Base-by-base conservation (phyloP, 2,797 vertebrate species). In the Sebastes nivosus region DNA sequence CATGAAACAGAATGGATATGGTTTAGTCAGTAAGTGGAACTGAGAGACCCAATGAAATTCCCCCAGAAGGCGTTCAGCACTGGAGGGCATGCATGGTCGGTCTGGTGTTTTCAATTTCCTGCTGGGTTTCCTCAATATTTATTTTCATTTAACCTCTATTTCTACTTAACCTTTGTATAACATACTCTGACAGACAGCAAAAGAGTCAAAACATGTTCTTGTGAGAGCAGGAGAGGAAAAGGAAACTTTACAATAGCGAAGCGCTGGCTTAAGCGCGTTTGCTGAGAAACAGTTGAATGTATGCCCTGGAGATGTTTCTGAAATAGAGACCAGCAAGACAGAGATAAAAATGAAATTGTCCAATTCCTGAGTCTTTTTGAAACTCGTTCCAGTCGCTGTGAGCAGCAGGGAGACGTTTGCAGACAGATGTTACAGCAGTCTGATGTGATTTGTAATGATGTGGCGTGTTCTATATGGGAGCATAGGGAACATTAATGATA, bases 81-180 rank as follows among this genome's bases (percentile, higher is more conserved):
- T 22, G 34, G 54, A 87, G 75, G 82, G 46, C 70, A 61, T 22
- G 68, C 20, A 75, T 58, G 71, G 61, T 65, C 75, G 24, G 20
- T 68, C 80, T 61, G 71, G 32, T 84, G 81, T 82, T 91, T 91
- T 84, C 83, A 89, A 92, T 91, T 89, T 90, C 89, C 83, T 89
- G 86, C 82, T 75, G 27, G 22, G 38, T 67, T 79, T 77, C 65
- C 65, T 61, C 34, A 71, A 78, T 88, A 84, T 89, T 84, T 89
- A 75, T 82, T 86, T 87, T 83, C 32, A 79, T 84, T 86, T 87
- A 78, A 86, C 83, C 81, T 79, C 66, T 25, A 78, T 82, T 88
- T 85, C 77, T 76, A 20, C 54, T 80, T 72, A 84, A 87, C 82
- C 80, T 87, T 87, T 80, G 73, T 54, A 80, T 82, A 79, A 81